Evolutionary conservation across 1,140 invertebrate species (phyloP).

Genomic region (Nebria ingens): DNA sequence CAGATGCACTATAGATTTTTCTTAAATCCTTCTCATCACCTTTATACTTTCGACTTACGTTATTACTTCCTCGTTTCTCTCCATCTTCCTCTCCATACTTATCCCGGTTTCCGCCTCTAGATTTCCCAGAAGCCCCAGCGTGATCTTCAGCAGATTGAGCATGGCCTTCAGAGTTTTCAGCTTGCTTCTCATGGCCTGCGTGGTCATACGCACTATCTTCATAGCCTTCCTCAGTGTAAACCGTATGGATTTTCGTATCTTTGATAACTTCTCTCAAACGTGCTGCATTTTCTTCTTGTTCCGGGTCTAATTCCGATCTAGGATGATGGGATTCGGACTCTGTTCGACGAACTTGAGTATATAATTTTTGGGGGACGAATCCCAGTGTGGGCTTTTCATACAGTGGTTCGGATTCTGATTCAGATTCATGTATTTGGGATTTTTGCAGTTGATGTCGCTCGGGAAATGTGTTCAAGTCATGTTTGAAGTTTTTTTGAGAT

Average conservation of each 20-base stretch:
- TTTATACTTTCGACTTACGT: not conserved
- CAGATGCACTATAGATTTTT: slow-evolving; percentile 21
- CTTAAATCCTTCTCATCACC: not conserved
- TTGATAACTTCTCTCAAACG: slow-evolving; percentile 54
- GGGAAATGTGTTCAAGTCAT: slow-evolving; percentile 13
- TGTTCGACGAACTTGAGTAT: slow-evolving; percentile 53
- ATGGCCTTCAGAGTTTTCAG: slow-evolving; percentile 39
- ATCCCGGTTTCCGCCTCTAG: not conserved
- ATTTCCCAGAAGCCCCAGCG: not conserved
- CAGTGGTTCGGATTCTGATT: slow-evolving; percentile 6
- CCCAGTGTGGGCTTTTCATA: slow-evolving; percentile 30
- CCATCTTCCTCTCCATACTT: not conserved
- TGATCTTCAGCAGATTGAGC: slow-evolving; percentile 27
- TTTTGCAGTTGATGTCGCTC: slow-evolving; percentile 12
- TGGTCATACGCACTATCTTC: slow-evolving; percentile 69
- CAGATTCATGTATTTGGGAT: slow-evolving; percentile 1
- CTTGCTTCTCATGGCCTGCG: slow-evolving; percentile 56
- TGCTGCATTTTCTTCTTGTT: slow-evolving; percentile 48
- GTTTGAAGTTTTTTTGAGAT: slow-evolving; percentile 17
- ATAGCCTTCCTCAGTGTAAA: slow-evolving; percentile 69
- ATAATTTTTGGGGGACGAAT: slow-evolving; percentile 55
- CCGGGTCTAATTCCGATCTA: slow-evolving; percentile 41
- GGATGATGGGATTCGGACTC: slow-evolving; percentile 51
- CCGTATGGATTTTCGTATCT: slow-evolving; percentile 57
- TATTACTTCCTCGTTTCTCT: not conserved